Percentiles rank a stretch among this genome's conserved stretches.
These are phyloP conservation scores for Neoarius graeffei DNA, from an alignment of 2,113 vertebrate genomes.

Conservation along the genomic window DNA sequence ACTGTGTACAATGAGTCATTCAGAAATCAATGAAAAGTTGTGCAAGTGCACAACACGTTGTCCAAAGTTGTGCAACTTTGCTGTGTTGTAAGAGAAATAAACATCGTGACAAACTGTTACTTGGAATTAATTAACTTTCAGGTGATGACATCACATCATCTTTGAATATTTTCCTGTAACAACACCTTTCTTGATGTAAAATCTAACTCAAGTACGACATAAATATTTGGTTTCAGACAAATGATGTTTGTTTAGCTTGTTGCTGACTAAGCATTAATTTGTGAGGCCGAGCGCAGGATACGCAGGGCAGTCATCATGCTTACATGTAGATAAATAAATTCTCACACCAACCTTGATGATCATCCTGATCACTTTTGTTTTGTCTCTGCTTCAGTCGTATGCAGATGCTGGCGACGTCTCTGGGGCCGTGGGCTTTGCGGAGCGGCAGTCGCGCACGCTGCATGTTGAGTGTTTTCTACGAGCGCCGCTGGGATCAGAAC, in stretches of 20 bases:
- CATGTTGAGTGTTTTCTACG: constrained; percentile 86
- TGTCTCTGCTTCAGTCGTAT: constrained; percentile 71
- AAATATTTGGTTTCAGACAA: background rate
- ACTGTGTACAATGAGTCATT: background rate
- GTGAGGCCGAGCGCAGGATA: background rate
- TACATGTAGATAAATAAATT: background rate
- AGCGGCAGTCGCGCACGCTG: constrained; percentile 76
- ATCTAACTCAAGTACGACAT: background rate
- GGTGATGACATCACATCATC: background rate
- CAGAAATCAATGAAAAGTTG: background rate
- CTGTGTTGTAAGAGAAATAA: background rate
- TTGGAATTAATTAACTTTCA: background rate
- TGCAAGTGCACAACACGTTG: too few relatives aligned
- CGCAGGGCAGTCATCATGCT: background rate
- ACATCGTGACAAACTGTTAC: background rate
- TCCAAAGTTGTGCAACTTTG: background rate
- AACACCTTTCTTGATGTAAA: background rate
- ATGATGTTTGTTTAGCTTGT: background rate
- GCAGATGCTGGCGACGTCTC: constrained; percentile 71
- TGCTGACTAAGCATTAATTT: background rate
- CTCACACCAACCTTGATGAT: background rate
- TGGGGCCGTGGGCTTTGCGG: constrained; percentile 87
- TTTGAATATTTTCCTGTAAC: background rate
- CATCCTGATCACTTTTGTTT: background rate
- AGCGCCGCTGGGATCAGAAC: constrained; percentile 89